Base-by-base conservation (phyloP, 2,888 invertebrate genomes). In the Microctonus aethiopoides region DNA sequence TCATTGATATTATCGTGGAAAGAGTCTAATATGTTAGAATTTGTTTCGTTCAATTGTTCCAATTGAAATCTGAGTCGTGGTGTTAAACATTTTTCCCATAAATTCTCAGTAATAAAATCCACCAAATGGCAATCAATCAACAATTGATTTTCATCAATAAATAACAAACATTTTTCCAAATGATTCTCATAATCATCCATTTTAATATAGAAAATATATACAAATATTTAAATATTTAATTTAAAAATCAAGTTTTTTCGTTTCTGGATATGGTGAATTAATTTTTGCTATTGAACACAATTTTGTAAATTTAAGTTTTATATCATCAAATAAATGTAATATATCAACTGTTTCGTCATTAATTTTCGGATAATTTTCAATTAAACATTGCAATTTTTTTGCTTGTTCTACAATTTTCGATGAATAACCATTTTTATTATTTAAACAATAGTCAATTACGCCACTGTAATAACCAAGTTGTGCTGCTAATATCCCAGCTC, bases 61-160 rank as follows among this genome's bases (percentile, higher is more conserved):
- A 93, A 83, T 78, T 91, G 89, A 0, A 81, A 75, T 78, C 87
- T 88, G 16, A 95, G 85, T 0, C 84, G 75, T 10, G 77, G 72
- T 0, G 93, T 92, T 11, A 95, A 80, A 72, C 89, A 88, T 4
- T 78, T 88, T 0, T 89, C 83, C 92, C 93, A 95, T 68, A 92
- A 90, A 56, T 90, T 87, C 10, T 91, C 87, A 0, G 92, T 92
- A 57, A 95, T 88, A 84, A 91, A 93, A 79, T 91, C 91, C 0
- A 92, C 94, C 91, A 95, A 92, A 82, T 95, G 95, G 76, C 93
- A 92, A 83, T 94, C 93, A 0, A 91, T 90, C 32, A 95, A 85
- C 0, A 90, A 88, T 72, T 91, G 85, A 52, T 91, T 87, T 0
- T 91, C 91, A 22, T 88, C 86, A 22, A 94, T 83, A 84, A 90